Evolutionary conservation across 2,113 vertebrate species (phyloP).

Genomic region (Noctilio leporinus): DNA sequence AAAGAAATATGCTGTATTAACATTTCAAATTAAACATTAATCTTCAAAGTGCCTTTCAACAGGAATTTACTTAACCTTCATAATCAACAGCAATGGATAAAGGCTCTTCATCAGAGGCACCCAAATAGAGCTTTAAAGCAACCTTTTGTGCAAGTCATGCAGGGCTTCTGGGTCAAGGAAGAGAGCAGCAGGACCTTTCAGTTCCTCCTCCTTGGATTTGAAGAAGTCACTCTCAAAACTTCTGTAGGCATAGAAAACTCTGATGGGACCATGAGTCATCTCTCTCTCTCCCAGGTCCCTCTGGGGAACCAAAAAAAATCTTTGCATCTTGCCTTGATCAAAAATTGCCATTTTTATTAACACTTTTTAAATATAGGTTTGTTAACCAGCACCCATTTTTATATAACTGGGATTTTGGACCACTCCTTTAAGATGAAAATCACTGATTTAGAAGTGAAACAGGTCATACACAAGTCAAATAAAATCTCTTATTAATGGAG

Average conservation of each 20-base stretch:
- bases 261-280: no score
- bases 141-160: not conserved
- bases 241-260: not conserved
- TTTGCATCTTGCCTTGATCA: not conserved
- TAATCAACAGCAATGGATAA: not conserved
- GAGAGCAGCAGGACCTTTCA: not conserved
- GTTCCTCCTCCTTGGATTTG: not conserved
- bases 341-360: not conserved
- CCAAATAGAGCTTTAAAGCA: not conserved
- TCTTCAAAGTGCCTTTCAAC: not conserved
- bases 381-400: not conserved
- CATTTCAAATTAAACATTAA: not conserved
- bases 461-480: constrained; percentile 3
- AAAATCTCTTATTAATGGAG: not conserved
- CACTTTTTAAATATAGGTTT: not conserved
- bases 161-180: not conserved
- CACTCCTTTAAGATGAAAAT: not conserved
- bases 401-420: not conserved
- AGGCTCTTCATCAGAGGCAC: not conserved
- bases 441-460: constrained; percentile 21
- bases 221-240: not conserved
- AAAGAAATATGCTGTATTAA: not conserved
- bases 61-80: not conserved
- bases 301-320: not conserved
- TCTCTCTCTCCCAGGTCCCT: not conserved